These are phyloP conservation scores for Chalcis sispes DNA, from an alignment of 2,888 invertebrate genomes.

Conservation along the genomic window DNA sequence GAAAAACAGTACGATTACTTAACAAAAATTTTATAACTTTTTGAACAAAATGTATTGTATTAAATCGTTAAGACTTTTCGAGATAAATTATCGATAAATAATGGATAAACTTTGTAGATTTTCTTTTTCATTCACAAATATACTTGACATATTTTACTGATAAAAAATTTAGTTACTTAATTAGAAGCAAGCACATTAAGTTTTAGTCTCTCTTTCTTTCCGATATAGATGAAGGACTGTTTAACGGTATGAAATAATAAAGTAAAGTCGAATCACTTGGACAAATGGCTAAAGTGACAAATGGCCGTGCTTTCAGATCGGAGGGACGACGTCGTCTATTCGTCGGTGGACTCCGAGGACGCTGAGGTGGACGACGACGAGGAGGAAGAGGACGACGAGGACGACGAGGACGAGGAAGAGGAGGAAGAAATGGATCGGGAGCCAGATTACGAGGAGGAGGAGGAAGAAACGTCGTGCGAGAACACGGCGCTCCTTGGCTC, in stretches of 20 bases:
- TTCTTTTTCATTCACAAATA: too few relatives aligned
- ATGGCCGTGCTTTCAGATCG: constrained; percentile 37
- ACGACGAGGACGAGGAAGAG: constrained; percentile 41
- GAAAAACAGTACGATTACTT: not conserved
- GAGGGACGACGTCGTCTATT: constrained; percentile 32
- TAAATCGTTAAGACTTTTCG: too few relatives aligned
- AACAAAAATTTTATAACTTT: not conserved
- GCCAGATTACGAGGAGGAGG: constrained; percentile 74
- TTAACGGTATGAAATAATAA: not conserved
- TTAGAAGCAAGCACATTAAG: too few relatives aligned
- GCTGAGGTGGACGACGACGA: constrained; percentile 40
- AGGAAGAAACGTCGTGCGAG: constrained; percentile 76
- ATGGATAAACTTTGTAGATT: not conserved
- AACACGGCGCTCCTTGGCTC: constrained; percentile 78
- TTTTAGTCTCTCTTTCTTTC: not conserved
- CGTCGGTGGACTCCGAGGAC: constrained; percentile 39
- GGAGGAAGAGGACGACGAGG: constrained; percentile 46
- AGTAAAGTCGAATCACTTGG: not conserved
- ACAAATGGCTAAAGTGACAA: not conserved
- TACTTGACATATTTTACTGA: too few relatives aligned
- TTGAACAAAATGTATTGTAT: too few relatives aligned
- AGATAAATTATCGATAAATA: too few relatives aligned
- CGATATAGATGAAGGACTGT: not conserved
- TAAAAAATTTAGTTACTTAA: too few relatives aligned
- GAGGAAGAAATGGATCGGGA: constrained; percentile 51